These are phyloP conservation scores for Ophion ellenae DNA, from an alignment of 2,888 invertebrate species.

Conservation along the genomic window DNA sequence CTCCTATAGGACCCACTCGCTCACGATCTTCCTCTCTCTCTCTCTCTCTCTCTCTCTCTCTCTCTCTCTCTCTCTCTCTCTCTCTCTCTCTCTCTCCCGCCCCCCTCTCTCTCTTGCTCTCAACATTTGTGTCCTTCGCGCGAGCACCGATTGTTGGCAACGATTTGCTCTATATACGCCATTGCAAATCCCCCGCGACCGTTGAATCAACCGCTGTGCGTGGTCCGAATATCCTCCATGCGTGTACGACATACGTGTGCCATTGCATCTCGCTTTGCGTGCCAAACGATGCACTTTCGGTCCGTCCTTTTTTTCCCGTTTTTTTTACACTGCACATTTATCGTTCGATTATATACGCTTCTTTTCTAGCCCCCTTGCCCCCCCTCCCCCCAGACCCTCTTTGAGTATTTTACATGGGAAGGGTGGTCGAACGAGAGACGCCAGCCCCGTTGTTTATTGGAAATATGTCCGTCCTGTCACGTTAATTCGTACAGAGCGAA, in stretches of 20 bases:
- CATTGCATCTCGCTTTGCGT: slow-evolving; percentile 16
- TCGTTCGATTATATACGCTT: slow-evolving; percentile 6
- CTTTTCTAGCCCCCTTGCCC: not conserved
- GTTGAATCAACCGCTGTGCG: slow-evolving; percentile 63
- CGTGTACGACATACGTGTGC: slow-evolving; percentile 29
- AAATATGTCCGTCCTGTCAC: slow-evolving; percentile 61
- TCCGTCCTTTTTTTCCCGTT: not conserved
- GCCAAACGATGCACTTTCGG: slow-evolving; percentile 12
- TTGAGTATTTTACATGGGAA: slow-evolving; percentile 19
- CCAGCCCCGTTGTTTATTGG: slow-evolving; percentile 62
- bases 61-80: not conserved
- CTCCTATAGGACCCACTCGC: slow-evolving; percentile 15
- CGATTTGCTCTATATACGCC: slow-evolving; percentile 42
- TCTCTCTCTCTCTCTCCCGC: not conserved
- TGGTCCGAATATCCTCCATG: slow-evolving; percentile 34
- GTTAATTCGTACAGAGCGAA: slow-evolving; percentile 65
- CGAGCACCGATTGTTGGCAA: slow-evolving; percentile 55
- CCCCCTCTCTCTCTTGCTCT: not conserved
- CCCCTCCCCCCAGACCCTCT: not conserved
- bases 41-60: not conserved
- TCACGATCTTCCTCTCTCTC: no score
- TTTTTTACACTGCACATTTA: slow-evolving; percentile 16
- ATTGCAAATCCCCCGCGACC: slow-evolving; percentile 59
- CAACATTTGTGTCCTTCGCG: slow-evolving; percentile 23
- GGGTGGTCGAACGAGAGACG: slow-evolving; percentile 42